Evolutionary conservation across 2,113 vertebrate species (phyloP).

Genomic region (Microcebus tavaratra): DNA sequence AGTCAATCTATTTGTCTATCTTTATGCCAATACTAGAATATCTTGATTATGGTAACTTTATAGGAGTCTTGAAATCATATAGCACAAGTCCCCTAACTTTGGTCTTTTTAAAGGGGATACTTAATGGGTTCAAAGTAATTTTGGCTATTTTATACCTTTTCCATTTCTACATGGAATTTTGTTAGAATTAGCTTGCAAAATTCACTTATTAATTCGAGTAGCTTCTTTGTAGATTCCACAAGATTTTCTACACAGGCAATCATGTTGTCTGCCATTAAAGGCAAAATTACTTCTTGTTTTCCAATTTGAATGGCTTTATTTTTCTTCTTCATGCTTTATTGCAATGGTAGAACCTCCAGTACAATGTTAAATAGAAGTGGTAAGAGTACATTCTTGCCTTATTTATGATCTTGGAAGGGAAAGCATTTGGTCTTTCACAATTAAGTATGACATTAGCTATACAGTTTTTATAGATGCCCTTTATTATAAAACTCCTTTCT

Average conservation of each 20-base stretch:
- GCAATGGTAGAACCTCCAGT: neutral
- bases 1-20: neutral
- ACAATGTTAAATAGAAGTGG: neutral
- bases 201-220: neutral
- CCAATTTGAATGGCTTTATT: neutral
- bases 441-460: neutral
- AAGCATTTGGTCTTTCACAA: constrained; percentile 10
- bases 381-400: neutral
- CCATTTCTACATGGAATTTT: neutral
- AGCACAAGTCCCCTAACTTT: neutral
- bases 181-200: neutral
- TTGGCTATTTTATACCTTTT: neutral
- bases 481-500: neutral
- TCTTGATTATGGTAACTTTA: neutral
- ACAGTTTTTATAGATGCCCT: neutral
- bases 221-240: neutral
- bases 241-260: neutral
- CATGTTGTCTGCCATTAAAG: neutral
- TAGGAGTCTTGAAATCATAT: neutral
- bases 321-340: neutral
- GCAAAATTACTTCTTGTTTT: neutral
- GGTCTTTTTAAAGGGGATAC: neutral
- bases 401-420: neutral
- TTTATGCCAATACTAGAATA: neutral
- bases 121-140: neutral